Evolutionary conservation across 1,140 invertebrate species (phyloP), one percentile per base, ranked within the genome.

Genomic region (Philopotamus ludificatus): DNA sequence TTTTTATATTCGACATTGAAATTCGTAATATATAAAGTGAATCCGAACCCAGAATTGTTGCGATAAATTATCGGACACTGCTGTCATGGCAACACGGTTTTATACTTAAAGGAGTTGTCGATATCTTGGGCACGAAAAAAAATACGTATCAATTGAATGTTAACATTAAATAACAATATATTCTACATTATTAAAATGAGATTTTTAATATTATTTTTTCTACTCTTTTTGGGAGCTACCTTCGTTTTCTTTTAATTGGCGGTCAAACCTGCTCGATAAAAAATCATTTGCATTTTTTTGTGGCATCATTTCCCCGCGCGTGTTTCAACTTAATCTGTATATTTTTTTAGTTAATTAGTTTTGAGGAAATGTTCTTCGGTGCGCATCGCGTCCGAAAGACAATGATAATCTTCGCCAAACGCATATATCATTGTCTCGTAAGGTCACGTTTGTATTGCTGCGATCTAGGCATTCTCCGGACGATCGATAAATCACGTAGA

Each of bases 51-150:
- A n/a, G n/a, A n/a, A n/a, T n/a, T 60, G 22, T 20, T 60, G 21
- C 57, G 57, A 60, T 65, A 57, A 65, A 65, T 65, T 65, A 65
- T 58, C 51, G 54, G 42, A 18, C 53, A 18, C 39, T 49, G 41
- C 63, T 65, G 63, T 65, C 63, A 58, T 15, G 25, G 22, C 16
- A 16, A 65, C 63, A 65, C 26, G 63, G 25, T 50, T 65, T 65
- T 65, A 65, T 65, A 65, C 63, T 65, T 65, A 65, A 45, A 65
- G 41, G 26, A 51, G 50, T n/a, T 41, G 55, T 64, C 42, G 62
- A 64, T 64, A 59, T 42, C 49, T 49, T 51, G 20, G 28, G 28
- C 12, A 34, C 4, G 12, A 39, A 39, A 34, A 15, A 21, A 21
- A 49, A 21, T 18, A 49, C 47, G 47, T 21, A 49, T 49, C 47